These are phyloP conservation scores for Drosophila gunungcola DNA, from an alignment of 1,140 invertebrate species.

Conservation along the genomic window DNA sequence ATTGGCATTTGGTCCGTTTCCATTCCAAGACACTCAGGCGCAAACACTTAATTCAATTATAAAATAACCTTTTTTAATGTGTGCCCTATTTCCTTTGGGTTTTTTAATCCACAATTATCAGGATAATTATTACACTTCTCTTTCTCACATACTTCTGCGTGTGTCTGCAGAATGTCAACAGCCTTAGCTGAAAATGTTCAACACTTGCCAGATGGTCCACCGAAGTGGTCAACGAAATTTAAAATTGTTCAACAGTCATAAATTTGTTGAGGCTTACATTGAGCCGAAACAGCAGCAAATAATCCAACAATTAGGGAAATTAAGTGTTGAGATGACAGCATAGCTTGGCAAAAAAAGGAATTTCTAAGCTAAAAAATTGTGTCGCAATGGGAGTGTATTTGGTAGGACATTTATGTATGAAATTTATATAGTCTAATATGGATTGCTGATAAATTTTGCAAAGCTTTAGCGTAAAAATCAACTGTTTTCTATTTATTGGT, in stretches of 20 bases:
- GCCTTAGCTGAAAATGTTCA: conserved; percentile 30
- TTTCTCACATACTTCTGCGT: conserved; percentile 26
- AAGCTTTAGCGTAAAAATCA: no score
- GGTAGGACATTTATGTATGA: no score
- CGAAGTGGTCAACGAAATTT: conserved; percentile 42
- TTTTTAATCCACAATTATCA: conserved; percentile 62
- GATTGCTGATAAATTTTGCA: no score
- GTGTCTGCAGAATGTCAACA: conserved; percentile 69
- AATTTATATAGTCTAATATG: no score
- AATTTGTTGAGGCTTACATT: conserved; percentile 61
- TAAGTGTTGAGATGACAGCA: conserved; percentile 41
- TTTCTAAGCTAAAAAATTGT: background rate
- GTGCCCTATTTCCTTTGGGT: conserved; percentile 15
- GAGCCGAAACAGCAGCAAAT: conserved; percentile 51
- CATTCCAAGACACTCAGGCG: conserved; percentile 29
- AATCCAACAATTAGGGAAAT: conserved; percentile 75
- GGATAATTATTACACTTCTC: conserved; percentile 52
- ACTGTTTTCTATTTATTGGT: no score
- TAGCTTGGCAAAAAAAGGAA: background rate
- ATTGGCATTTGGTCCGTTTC: conserved; percentile 47
- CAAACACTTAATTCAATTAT: conserved; percentile 36
- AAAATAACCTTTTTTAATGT: conserved; percentile 19
- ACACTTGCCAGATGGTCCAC: conserved; percentile 59
- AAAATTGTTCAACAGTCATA: conserved; percentile 59
- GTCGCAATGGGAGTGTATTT: no score